phyloP scores from a whole-genome alignment of 1,140 invertebrate genomes.

The Maconellicoccus hirsutus region DNA sequence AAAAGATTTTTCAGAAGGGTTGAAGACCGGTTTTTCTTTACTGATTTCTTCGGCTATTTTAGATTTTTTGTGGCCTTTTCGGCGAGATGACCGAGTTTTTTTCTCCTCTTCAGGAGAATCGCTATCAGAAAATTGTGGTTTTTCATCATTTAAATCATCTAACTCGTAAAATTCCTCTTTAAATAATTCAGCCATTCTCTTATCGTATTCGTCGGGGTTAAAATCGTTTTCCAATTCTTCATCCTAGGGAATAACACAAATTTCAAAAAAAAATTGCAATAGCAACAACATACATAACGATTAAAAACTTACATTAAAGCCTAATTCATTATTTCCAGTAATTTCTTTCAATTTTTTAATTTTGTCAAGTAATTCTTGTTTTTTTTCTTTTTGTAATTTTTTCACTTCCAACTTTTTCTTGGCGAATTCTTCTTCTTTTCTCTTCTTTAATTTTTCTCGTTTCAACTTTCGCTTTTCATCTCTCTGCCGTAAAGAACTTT shows the following conservation, averaged over 20 bases:
- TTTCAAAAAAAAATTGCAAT: conserved; percentile 18
- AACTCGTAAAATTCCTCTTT: conserved; percentile 73
- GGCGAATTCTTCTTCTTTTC: conserved; percentile 71
- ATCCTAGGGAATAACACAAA: conserved; percentile 33
- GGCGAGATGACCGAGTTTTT: conserved; percentile 29
- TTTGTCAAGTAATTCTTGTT: conserved; percentile 83
- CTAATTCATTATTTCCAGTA: conserved; percentile 65
- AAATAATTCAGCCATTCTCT: conserved; percentile 75
- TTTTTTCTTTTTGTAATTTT: conserved; percentile 71
- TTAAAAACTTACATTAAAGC: conserved; percentile 32
- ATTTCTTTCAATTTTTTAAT: conserved; percentile 76
- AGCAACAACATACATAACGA: no score
- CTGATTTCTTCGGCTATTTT: conserved; percentile 37
- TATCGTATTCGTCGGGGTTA: conserved; percentile 79
- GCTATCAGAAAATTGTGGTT: conserved; percentile 27
- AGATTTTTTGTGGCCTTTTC: conserved; percentile 45
- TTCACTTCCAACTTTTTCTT: conserved; percentile 76
- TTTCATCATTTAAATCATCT: conserved; percentile 31
- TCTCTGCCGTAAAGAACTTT: conserved; percentile 65
- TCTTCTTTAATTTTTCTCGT: conserved; percentile 56
- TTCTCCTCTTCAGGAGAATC: background rate
- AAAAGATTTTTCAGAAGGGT: conserved; percentile 68
- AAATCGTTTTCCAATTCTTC: conserved; percentile 75
- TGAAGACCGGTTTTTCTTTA: conserved; percentile 46
- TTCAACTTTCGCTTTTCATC: conserved; percentile 68